Conservation (phyloP, 2,888 invertebrate genomes). For the Andrena fulva region DNA sequence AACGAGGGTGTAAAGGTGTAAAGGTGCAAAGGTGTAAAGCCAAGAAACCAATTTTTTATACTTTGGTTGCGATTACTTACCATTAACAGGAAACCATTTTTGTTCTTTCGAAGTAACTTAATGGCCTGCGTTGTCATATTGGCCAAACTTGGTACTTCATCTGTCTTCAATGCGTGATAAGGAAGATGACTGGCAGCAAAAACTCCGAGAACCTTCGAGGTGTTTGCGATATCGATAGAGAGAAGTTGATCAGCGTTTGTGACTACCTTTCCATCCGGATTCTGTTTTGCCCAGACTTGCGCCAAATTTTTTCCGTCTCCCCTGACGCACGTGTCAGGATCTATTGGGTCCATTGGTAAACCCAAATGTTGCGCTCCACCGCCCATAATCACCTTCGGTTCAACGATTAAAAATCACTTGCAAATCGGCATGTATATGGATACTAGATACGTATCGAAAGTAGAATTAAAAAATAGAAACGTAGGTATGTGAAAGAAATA, state of each 20-base stretch:
- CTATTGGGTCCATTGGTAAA: slow-evolving; percentile 72
- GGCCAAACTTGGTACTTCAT: slow-evolving; percentile 86
- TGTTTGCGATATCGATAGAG: slow-evolving; percentile 82
- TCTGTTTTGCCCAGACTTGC: slow-evolving; percentile 86
- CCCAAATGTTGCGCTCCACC: slow-evolving; percentile 86
- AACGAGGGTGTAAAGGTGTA: not conserved
- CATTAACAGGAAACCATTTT: slow-evolving; percentile 86
- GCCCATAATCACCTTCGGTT: slow-evolving; percentile 86
- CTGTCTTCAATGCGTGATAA: slow-evolving; percentile 85
- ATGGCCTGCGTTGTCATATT: slow-evolving; percentile 88
- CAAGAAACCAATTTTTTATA: too few species aligned
- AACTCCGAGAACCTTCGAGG: slow-evolving; percentile 86
- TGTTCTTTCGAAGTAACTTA: slow-evolving; percentile 84
- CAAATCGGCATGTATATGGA: not conserved
- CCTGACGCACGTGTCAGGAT: slow-evolving; percentile 84
- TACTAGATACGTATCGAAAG: not conserved
- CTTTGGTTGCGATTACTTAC: slow-evolving; percentile 74
- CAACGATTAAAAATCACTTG: too few species aligned
- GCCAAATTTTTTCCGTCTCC: slow-evolving; percentile 87
- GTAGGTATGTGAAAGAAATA: not conserved
- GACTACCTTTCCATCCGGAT: slow-evolving; percentile 83
- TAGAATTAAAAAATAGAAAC: not conserved
- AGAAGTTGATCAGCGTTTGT: slow-evolving; percentile 83
- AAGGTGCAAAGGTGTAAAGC: too few species aligned
- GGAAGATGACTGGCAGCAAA: slow-evolving; percentile 87